A percentile compares a stretch with the other conserved stretches of the same genome.
These are phyloP conservation scores for Drosophila mauritiana DNA, from an alignment of 1,140 invertebrate genomes.

Conservation along the genomic window DNA sequence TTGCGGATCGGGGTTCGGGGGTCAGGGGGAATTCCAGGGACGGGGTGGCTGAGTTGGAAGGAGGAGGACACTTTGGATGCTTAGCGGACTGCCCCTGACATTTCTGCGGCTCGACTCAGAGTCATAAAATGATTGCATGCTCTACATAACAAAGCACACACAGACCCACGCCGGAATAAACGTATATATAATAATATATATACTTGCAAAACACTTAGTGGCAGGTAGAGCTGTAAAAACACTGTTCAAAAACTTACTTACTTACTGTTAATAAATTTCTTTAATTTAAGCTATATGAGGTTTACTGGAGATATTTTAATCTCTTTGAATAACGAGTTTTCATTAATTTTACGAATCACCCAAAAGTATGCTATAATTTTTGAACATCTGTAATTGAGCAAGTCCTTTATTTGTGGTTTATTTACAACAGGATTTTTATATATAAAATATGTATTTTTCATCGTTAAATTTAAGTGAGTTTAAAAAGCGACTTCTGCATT, in stretches of 20 bases:
- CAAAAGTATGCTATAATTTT: neutral
- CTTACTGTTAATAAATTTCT: too few relatives aligned
- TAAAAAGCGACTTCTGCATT: too few relatives aligned
- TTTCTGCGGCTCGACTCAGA: slow-evolving; percentile 64
- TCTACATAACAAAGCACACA: slow-evolving; percentile 68
- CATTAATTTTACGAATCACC: neutral
- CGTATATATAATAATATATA: slow-evolving; percentile 28
- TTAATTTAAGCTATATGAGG: neutral
- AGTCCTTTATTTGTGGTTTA: too few relatives aligned
- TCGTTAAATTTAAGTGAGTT: too few relatives aligned
- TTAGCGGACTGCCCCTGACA: slow-evolving; percentile 72
- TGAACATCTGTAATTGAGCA: neutral
- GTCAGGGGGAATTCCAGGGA: neutral
- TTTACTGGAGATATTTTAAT: too few relatives aligned
- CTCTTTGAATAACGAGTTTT: too few relatives aligned
- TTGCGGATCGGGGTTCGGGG: neutral
- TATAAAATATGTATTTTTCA: too few relatives aligned
- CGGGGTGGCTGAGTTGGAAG: slow-evolving; percentile 4
- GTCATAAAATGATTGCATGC: slow-evolving; percentile 80
- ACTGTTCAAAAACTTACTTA: slow-evolving; percentile 18
- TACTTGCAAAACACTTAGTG: slow-evolving; percentile 75
- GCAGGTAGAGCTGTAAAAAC: slow-evolving; percentile 64
- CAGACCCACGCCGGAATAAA: slow-evolving; percentile 23
- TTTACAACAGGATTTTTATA: too few relatives aligned
- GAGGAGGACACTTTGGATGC: slow-evolving; percentile 34